phyloP scores from a whole-genome alignment of 2,113 vertebrate genomes.

The Probosciger aterrimus region DNA sequence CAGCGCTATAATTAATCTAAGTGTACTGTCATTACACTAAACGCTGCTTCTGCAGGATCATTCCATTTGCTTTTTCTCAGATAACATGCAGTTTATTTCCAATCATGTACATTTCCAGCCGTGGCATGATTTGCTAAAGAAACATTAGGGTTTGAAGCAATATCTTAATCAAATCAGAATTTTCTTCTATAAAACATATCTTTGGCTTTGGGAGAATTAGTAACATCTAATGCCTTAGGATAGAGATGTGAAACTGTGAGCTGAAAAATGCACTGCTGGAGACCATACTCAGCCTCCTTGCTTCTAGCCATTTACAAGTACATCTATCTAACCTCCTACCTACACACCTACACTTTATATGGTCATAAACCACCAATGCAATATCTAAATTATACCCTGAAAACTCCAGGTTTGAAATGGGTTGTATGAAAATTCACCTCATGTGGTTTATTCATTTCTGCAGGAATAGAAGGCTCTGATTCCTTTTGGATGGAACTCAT shows the following conservation, averaged over 20 bases:
- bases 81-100: constrained; percentile 70
- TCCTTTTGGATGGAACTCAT: constrained; percentile 60
- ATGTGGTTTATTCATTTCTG: constrained; percentile 66
- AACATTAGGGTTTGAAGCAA: constrained; percentile 68
- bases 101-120: constrained; percentile 40
- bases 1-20: constrained; percentile 76
- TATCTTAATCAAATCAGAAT: constrained; percentile 79
- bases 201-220: constrained; percentile 76
- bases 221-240: constrained; percentile 70
- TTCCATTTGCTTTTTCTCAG: constrained; percentile 51
- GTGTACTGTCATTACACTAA: constrained; percentile 73
- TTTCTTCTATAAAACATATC: constrained; percentile 75
- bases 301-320: constrained; percentile 68
- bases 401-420: constrained; percentile 65
- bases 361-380: constrained; percentile 63
- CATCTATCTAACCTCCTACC: constrained; percentile 64
- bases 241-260: constrained; percentile 73
- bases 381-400: constrained; percentile 72
- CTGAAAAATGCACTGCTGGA: constrained; percentile 70
- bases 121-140: constrained; percentile 64
- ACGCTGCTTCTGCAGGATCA: constrained; percentile 68
- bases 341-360: constrained; percentile 68
- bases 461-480: constrained; percentile 53
- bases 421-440: constrained; percentile 64
- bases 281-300: constrained; percentile 46